Conservation (phyloP, 2,797 vertebrate species). For the Kryptopterus vitreolus region DNA sequence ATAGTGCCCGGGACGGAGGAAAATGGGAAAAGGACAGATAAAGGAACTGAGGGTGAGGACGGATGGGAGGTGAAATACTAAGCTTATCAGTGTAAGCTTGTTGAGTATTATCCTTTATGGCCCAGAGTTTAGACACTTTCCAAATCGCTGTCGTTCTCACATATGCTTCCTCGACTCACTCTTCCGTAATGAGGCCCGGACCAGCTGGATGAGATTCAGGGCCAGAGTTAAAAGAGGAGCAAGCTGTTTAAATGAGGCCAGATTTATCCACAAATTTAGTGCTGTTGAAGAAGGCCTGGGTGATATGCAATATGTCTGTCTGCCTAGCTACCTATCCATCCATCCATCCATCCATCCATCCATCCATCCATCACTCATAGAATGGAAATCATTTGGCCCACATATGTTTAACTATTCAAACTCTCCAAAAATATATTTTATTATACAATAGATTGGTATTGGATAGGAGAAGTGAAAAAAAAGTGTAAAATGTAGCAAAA, state of each 20-base stretch:
- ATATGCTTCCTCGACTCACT: conserved; percentile 34
- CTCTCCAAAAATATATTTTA: too few relatives aligned
- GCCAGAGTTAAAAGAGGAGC: conserved; percentile 25
- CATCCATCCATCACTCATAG: too few relatives aligned
- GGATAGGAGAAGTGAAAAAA: too few relatives aligned
- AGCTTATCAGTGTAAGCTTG: conserved; percentile 40
- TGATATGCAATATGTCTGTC: neutral
- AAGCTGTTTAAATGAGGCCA: conserved; percentile 19
- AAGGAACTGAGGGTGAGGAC: conserved; percentile 47
- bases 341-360: too few relatives aligned
- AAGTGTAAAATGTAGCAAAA: too few relatives aligned
- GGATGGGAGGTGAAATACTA: conserved; percentile 27
- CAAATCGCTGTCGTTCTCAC: conserved; percentile 17
- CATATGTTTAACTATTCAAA: too few relatives aligned
- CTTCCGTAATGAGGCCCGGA: conserved; percentile 9
- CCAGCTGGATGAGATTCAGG: conserved; percentile 31
- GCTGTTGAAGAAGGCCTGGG: conserved; percentile 17
- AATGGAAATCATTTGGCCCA: too few relatives aligned
- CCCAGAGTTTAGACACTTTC: conserved; percentile 26
- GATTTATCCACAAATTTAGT: conserved; percentile 7
- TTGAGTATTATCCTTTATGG: conserved; percentile 34
- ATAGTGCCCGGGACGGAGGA: conserved; percentile 18
- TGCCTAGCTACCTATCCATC: neutral
- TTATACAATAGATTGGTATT: too few relatives aligned
- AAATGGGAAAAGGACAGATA: conserved; percentile 38